Evolutionary conservation across 2,888 invertebrate species (phyloP).

Genomic region (Archaeoteleia sp.): DNA sequence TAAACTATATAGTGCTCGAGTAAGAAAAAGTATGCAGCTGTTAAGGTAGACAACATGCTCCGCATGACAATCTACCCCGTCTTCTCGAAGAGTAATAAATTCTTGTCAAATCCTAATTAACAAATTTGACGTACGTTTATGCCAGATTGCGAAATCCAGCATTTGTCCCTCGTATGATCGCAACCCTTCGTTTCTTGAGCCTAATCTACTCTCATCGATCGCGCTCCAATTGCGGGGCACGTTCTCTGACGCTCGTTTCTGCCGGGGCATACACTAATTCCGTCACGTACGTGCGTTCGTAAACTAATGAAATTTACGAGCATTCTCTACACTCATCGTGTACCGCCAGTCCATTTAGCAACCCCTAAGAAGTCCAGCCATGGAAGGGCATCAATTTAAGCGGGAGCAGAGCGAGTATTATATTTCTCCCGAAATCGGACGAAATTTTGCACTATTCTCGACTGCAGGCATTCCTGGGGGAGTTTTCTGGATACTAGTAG

Average conservation of each 20-base stretch:
- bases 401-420: slow-evolving; percentile 37
- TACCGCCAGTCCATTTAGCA: slow-evolving; percentile 49
- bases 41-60: no score
- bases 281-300: slow-evolving; percentile 54
- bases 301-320: slow-evolving; percentile 55
- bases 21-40: no score
- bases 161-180: slow-evolving; percentile 54
- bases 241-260: slow-evolving; percentile 42
- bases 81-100: no score
- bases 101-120: no score
- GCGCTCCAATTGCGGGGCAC: slow-evolving; percentile 44
- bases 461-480: slow-evolving; percentile 39
- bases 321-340: slow-evolving; percentile 52
- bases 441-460: slow-evolving; percentile 38
- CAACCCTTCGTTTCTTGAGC: slow-evolving; percentile 56
- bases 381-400: slow-evolving; percentile 35
- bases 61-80: no score
- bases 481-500: slow-evolving; percentile 35
- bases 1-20: no score
- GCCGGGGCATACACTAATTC: slow-evolving; percentile 50
- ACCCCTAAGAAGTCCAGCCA: slow-evolving; percentile 45
- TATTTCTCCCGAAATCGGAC: slow-evolving; percentile 50
- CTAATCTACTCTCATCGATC: slow-evolving; percentile 51
- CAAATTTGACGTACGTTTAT: neutral
- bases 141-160: slow-evolving; percentile 26